Evolutionary conservation across 2,797 vertebrate species (phyloP), one percentile per base, ranked within the genome.

Genomic region (Gambusia yucatana): DNA sequence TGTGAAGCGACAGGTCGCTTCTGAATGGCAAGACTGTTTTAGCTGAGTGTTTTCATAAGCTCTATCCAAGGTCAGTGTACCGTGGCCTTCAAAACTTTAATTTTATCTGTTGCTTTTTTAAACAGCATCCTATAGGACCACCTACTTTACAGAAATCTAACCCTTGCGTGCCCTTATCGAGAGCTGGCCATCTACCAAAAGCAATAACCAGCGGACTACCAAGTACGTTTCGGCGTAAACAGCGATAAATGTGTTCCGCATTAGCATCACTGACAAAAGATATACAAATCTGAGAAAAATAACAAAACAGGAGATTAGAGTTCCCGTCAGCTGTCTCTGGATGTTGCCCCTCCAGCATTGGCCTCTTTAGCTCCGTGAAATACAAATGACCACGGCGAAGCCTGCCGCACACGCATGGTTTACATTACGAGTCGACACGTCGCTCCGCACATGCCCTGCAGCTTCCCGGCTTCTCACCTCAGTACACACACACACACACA

Each of bases 401-500:
- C 75, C 88, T 85, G 85, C 93, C 91, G 85, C 93, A 91, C 81
- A 88, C 69, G 89, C 86, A 76, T 69, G 83, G 92, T 93, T 95
- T 93, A 93, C 88, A 92, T 89, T 94, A 91, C 88, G 91, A 86
- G 88, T 94, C 90, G 90, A 90, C 88, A 90, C 86, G 11, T 70
- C 88, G 87, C 88, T 90, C 63, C 88, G 84, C 89, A 89, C 84
- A 85, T 82, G 84, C 82, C 90, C 86, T 43, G 10, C 1, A 82
- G 86, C 88, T 50, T 69, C 83, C 61, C 84, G 43, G 75, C 72
- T 76, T 79, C 80, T 84, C 87, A 86, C 88, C 80, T 88, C 87
- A 87, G 73, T 61, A 43, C 59, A 71, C 67, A 82, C 83, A 90
- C 86, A 84, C 85, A 61, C 47, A 48, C 44, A 44, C 33, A 8